Evolutionary conservation across 2,888 invertebrate species (phyloP).

Genomic region (Apamea epomidion): DNA sequence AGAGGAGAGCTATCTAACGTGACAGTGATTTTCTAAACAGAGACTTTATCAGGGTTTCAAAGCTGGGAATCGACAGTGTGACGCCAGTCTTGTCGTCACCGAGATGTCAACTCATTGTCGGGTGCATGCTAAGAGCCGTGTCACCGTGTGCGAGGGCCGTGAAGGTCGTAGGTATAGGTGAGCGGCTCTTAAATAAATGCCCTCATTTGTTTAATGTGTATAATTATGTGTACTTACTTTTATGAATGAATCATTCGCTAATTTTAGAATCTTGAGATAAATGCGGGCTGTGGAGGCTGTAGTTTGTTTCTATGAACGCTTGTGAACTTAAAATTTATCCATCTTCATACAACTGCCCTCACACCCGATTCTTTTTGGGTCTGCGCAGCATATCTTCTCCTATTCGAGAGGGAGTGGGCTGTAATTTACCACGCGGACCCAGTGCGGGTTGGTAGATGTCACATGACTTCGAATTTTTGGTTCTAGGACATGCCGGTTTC

Average conservation of each 20-base stretch:
- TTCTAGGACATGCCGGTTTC: no score
- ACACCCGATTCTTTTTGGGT: neutral
- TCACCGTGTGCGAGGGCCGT: constrained; percentile 57
- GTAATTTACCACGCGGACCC: no score
- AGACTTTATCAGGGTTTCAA: neutral
- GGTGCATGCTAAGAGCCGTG: constrained; percentile 57
- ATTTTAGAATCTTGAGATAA: constrained; percentile 35
- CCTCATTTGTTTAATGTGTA: constrained; percentile 53
- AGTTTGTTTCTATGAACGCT: neutral
- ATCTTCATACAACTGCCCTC: rapidly evolving
- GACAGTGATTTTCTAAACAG: neutral
- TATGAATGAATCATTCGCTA: constrained; percentile 50
- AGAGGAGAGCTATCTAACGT: neutral
- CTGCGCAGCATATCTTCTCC: neutral
- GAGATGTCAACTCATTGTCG: constrained; percentile 68
- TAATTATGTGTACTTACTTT: constrained; percentile 36
- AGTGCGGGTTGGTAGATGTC: no score
- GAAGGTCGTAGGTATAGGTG: constrained; percentile 63
- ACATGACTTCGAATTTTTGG: no score
- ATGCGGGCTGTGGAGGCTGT: neutral
- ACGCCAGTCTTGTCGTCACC: constrained; percentile 21
- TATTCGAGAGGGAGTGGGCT: no score
- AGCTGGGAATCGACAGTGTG: constrained; percentile 8
- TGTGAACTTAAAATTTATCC: neutral
- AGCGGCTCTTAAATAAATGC: constrained; percentile 58